Percentiles rank a stretch among this genome's conserved stretches.
phyloP scores from a whole-genome alignment of 2,797 vertebrate genomes.

The Vipera latastei region DNA sequence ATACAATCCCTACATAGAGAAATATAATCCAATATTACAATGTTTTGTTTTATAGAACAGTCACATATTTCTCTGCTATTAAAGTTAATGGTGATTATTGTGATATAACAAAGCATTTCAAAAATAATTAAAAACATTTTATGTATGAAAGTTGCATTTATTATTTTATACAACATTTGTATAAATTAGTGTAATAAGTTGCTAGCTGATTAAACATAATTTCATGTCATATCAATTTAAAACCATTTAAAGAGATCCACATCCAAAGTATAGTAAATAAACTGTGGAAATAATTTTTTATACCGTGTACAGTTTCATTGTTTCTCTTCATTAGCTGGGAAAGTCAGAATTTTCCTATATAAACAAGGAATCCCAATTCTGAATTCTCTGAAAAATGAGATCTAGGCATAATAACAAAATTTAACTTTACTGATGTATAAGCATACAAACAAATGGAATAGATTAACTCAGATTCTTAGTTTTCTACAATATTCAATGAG shows the following conservation, averaged over 20 bases:
- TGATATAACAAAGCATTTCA: constrained; percentile 41
- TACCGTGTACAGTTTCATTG: background rate
- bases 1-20: constrained; percentile 66
- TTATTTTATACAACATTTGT: constrained; percentile 30
- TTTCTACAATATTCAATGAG: background rate
- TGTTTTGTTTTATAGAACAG: constrained; percentile 53
- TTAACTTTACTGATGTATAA: background rate
- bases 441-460: background rate
- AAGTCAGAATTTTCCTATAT: background rate
- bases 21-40: constrained; percentile 76
- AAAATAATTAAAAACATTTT: constrained; percentile 22
- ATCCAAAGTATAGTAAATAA: background rate
- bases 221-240: background rate
- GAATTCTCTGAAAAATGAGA: rapidly evolving
- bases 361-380: background rate
- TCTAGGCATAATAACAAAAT: background rate
- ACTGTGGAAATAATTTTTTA: background rate
- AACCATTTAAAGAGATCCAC: background rate
- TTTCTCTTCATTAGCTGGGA: background rate
- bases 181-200: constrained; percentile 16
- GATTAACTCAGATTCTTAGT: background rate
- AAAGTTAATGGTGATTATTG: constrained; percentile 26
- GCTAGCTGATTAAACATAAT: constrained; percentile 13
- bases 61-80: constrained; percentile 12
- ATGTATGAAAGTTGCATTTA: constrained; percentile 33